Base-by-base conservation (phyloP, 2,113 vertebrate species). In the Corythaixoides concolor region DNA sequence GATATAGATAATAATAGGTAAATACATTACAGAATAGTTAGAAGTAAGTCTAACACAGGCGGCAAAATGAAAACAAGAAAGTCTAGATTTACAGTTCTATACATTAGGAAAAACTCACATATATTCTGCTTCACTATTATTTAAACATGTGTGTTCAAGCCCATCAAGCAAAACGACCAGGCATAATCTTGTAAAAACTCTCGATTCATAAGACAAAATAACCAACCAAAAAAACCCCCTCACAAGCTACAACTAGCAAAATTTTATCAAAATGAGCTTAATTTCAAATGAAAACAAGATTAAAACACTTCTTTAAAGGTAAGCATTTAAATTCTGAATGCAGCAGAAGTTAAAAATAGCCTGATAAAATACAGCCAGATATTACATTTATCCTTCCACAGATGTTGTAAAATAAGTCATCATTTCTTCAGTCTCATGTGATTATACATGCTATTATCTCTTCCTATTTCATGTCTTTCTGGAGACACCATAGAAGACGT, bases 401-500 rank as follows among this genome's bases (percentile, higher is more conserved):
- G 55, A 82, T 70, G 84, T 67, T 90, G 67, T 94, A 83, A 90
- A 94, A 88, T 64, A 18, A 35, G 28, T 39, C 20, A 85, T 89
- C 3, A 56, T 92, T 93, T 88, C 45, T 77, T 85, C 59, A 80
- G 41, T 84, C 52, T 81, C 82, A 79, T 52, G 5, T 72, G 70
- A 80, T 70, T 72, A 96, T 15, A 94, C 45, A 80, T 21, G 50
- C 23, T 52, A 27, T 79, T 91, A 93, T 63, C 68, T 85, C 55
- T 93, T 97, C 80, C 26, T 50, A 93, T 96, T 94, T 92, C 23
- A 47, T 21, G 43, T 93, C 82, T 62, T 85, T 67, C 89, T 64
- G 55, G 70, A 78, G 91, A 74, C 75, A 49, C 28, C 21, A 93
- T 18, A 96, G 83, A 92, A 66, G 28, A 68, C 55, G 78, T 79